These are phyloP conservation scores for Microctonus hyperodae DNA, from an alignment of 2,888 invertebrate genomes.

Conservation along the genomic window DNA sequence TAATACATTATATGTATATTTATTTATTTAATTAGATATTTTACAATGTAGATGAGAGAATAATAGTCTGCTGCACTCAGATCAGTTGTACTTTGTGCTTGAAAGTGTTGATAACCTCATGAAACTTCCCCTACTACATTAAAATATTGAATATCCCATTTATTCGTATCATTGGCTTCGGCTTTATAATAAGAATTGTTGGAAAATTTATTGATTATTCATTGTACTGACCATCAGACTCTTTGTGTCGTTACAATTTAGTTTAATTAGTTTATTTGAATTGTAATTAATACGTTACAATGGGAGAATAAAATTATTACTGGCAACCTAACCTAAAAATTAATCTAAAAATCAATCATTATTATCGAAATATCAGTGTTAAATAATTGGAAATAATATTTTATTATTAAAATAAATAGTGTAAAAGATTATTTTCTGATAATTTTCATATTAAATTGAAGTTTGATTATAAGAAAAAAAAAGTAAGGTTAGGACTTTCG, in stretches of 20 bases:
- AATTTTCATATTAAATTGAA: too few species aligned
- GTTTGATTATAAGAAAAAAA: too few species aligned
- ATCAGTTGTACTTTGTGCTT: slow-evolving; percentile 60
- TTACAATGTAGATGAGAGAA: background rate
- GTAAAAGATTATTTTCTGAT: too few species aligned
- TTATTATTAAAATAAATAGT: too few species aligned
- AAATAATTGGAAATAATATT: background rate
- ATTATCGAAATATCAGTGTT: background rate
- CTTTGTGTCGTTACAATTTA: slow-evolving; percentile 1
- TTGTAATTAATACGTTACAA: too few species aligned
- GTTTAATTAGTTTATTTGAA: too few species aligned
- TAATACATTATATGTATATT: too few species aligned
- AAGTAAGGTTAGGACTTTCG: slow-evolving; percentile 36
- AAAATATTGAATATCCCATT: slow-evolving; percentile 26
- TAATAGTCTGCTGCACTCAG: slow-evolving; percentile 45
- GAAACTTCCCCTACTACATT: slow-evolving; percentile 36
- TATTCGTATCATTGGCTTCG: background rate
- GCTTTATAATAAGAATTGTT: slow-evolving; percentile 36
- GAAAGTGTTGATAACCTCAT: slow-evolving; percentile 59
- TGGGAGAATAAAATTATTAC: too few species aligned
- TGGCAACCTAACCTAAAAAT: background rate
- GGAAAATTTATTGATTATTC: slow-evolving; percentile 15
- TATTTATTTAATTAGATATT: background rate
- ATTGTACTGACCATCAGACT: background rate
- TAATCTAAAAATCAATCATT: background rate